Evolutionary conservation across 2,797 vertebrate genomes (phyloP), one percentile per base, ranked within the genome.

Genomic region (Nyctibius grandis): DNA sequence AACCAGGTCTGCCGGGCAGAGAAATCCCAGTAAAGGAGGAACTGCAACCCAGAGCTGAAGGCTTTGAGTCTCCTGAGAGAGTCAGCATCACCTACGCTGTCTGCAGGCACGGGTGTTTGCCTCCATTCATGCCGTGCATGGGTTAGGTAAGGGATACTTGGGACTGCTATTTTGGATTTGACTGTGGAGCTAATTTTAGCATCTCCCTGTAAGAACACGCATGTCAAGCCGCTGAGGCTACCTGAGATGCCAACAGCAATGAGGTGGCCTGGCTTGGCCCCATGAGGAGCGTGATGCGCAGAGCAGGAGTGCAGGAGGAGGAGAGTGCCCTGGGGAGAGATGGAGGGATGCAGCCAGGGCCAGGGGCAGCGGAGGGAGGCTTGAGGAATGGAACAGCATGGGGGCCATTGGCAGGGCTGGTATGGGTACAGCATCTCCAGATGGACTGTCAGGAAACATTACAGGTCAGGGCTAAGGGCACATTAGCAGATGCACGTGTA

Each of bases 391-490:
- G 38, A 95, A n/a, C 61, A 78, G 76, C 72, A 51, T 0, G 0
- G 82, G n/a, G 38, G 15, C 75, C 20, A 0, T 59, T 31, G 12
- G 34, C 13, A 11, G 51, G 44, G 51, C 73, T 86, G 54, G 57
- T 93, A 51, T 84, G 93, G 88, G 91, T 90, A 64, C 51, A 82
- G 76, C 63, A 91, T 85, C 38, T 74, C 60, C 40, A 86, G 59
- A 78, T 53, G 77, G 83, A 51, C 67, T 95, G 95, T 79, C 77
- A 93, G 88, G 67, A 88, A 73, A 81, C 74, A 36, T 93, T 93
- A 75, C 84, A 83, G 91, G 94, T 96, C 91, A 89, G 78, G 93
- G 59, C 84, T 93, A 74, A 91, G 93, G 87, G 79, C 89, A 61
- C 44, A 51, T 88, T 79, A 93, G 79, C 86, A 88, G 79, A 68